phyloP scores from a whole-genome alignment of 2,797 vertebrate genomes.

The Cirrhinus mrigala region DNA sequence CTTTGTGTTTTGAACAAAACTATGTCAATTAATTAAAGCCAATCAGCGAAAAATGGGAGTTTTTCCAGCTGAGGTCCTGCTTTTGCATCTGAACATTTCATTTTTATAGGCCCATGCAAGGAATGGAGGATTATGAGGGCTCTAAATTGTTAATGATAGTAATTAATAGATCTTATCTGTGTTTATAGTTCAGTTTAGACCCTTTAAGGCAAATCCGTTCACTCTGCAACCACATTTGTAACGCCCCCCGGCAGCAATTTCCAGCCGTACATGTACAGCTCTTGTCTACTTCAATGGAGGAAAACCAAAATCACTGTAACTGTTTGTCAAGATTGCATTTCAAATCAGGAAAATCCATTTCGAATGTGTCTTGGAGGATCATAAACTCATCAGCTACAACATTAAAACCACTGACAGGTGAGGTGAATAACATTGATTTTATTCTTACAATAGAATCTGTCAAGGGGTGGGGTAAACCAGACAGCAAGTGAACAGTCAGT shows the following conservation, averaged over 20 bases:
- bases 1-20: slow-evolving; percentile 32
- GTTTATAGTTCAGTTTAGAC: neutral
- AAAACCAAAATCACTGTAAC: neutral
- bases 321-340: neutral
- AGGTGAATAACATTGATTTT: neutral
- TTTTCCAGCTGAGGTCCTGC: neutral
- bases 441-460: neutral
- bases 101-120: neutral
- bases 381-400: neutral
- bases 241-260: neutral
- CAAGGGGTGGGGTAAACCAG: neutral
- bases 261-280: neutral
- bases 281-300: neutral
- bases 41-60: neutral
- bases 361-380: neutral
- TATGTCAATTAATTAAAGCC: slow-evolving; percentile 17
- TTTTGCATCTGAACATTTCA: neutral
- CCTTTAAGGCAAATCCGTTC: slow-evolving; percentile 1
- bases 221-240: neutral
- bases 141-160: neutral
- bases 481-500: neutral
- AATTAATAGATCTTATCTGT: neutral
- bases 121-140: neutral
- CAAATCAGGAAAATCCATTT: neutral
- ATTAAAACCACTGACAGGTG: neutral